These are phyloP conservation scores for Drosophila pegasa DNA, from an alignment of 2,888 invertebrate species.

Conservation along the genomic window DNA sequence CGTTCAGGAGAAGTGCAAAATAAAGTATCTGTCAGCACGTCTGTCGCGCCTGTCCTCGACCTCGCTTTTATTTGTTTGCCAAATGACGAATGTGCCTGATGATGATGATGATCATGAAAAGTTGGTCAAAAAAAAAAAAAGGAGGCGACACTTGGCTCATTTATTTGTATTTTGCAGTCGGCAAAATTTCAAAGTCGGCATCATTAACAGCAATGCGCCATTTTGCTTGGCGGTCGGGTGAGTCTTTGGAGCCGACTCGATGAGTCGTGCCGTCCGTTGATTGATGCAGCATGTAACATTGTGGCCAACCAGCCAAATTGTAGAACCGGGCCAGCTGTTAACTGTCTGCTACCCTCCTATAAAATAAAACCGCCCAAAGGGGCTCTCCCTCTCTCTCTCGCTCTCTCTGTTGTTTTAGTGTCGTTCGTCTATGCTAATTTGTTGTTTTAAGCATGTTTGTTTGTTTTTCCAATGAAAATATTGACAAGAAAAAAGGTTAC, in stretches of 20 bases:
- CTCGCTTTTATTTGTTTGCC: constrained; percentile 71
- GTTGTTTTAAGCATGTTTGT: constrained; percentile 81
- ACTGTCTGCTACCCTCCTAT: constrained; percentile 44
- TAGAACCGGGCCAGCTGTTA: constrained; percentile 42
- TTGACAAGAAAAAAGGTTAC: constrained; percentile 62
- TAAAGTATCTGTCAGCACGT: constrained; percentile 67
- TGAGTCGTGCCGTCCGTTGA: constrained; percentile 45
- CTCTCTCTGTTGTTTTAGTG: constrained; percentile 64
- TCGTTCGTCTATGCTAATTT: constrained; percentile 75
- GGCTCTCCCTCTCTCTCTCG: constrained; percentile 21
- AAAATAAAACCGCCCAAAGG: constrained; percentile 17
- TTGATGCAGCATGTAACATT: constrained; percentile 62
- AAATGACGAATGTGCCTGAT: constrained; percentile 71
- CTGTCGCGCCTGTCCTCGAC: constrained; percentile 33
- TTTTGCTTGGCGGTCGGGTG: constrained; percentile 48
- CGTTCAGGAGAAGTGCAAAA: constrained; percentile 28
- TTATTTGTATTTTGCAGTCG: constrained; percentile 67
- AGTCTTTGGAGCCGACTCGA: constrained; percentile 29
- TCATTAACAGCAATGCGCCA: constrained; percentile 77
- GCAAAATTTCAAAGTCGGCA: constrained; percentile 78
- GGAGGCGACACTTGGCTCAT: constrained; percentile 70
- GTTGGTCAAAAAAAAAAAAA: constrained; percentile 37
- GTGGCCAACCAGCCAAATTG: constrained; percentile 60
- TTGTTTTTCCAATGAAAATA: constrained; percentile 72
- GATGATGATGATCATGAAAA: constrained; percentile 48